Base-by-base conservation (phyloP, 1,140 invertebrate species). In the Anoplolepis gracilipes region DNA sequence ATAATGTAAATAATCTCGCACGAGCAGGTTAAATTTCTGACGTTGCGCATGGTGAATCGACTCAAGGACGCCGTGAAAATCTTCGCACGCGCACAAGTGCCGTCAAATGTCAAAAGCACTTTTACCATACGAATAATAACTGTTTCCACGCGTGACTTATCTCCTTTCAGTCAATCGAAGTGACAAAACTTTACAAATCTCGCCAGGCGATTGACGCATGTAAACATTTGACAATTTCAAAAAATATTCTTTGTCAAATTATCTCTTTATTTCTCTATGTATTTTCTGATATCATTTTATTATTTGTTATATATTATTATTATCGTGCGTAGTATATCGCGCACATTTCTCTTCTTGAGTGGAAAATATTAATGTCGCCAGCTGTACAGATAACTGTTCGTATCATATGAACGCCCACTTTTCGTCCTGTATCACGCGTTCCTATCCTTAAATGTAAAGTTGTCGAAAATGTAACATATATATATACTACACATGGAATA, bases 321-420 rank as follows among this genome's bases (percentile, higher is more conserved):
- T 78, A 36, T 33, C 30, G 19, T 67, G n/a, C 53, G 22, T 36
- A 13, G 3, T 19, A n/a, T 28, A 11, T 67, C 10, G 6, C 19
- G 19, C 13, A 6, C 13, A 16, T 10, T 8, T 53, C 19, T 3
- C 19, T 67, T 22, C 42, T 53, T 53, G 62, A 55, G 19, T 30
- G 46, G 42, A 53, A 79, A 55, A 79, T 62, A 46, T 77, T 77
- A 33, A 76, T 57, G 33, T 57, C 42, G 76, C 19, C 49, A 33
- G 25, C n/a, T 10, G 25, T 16, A 22, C 39, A 87, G 88, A 90
- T 90, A 90, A 85, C 61, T 85, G 81, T 89, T 79, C 79, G 10
- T 90, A 89, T 90, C 88, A 3, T 69, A 70, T 49, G 33, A 59
- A 79, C 88, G 78, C 88, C 88, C 81, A 90, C 85, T 70, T 2